These are phyloP conservation scores for Caenorhabditis zanzibari DNA, from an alignment of 2,888 invertebrate species.

Conservation along the genomic window DNA sequence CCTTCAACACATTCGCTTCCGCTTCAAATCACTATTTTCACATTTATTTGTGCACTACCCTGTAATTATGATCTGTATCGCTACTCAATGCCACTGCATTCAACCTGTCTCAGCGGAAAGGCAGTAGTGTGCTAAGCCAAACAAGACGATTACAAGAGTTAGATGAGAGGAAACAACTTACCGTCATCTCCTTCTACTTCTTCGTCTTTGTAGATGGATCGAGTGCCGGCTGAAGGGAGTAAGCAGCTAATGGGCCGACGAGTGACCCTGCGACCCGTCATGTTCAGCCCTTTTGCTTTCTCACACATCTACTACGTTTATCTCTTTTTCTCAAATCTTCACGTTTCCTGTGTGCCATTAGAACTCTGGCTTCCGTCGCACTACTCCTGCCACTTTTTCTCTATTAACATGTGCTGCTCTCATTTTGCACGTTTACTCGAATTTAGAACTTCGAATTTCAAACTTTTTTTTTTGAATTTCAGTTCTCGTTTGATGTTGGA, in stretches of 20 bases:
- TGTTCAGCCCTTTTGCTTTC: constrained; percentile 35
- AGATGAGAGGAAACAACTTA: constrained; percentile 31
- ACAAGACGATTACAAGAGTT: constrained; percentile 58
- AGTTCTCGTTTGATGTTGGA: constrained; percentile 3
- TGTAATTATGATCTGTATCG: constrained; percentile 56
- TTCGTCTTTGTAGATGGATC: constrained; percentile 47
- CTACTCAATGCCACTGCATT: constrained; percentile 21
- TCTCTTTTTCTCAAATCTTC: constrained; percentile 41
- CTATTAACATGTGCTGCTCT: constrained; percentile 50
- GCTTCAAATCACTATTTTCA: constrained; percentile 37
- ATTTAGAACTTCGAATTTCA: constrained; percentile 1
- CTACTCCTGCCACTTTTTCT: constrained; percentile 44
- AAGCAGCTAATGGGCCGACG: constrained; percentile 45
- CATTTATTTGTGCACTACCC: constrained; percentile 36
- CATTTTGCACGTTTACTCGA: constrained; percentile 31
- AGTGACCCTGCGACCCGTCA: constrained; percentile 42
- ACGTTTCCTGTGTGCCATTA: constrained; percentile 53
- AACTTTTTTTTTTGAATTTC: background rate
- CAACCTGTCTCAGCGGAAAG: constrained; percentile 9
- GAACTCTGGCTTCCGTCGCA: constrained; percentile 38
- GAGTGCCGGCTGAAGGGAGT: constrained; percentile 40
- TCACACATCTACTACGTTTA: constrained; percentile 55
- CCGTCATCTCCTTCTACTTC: constrained; percentile 23
- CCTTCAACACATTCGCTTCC: constrained; percentile 27
- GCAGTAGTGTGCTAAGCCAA: constrained; percentile 36